Conservation (phyloP, 2,797 vertebrate genomes). For the Myotis myotis region DNA sequence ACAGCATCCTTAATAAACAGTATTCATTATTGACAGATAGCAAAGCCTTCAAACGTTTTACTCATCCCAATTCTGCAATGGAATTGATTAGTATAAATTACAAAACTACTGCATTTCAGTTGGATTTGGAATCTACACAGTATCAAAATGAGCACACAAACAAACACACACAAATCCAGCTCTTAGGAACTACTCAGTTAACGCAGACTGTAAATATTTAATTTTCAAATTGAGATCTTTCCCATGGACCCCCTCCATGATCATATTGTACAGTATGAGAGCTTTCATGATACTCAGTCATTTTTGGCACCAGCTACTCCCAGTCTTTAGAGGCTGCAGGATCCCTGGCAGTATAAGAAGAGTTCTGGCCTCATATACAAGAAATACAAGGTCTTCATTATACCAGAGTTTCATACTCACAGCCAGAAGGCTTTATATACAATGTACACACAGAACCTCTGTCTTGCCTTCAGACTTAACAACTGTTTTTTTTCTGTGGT, state of each 20-base stretch:
- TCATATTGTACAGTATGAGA: slow-evolving; percentile 69
- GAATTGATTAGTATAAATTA: neutral
- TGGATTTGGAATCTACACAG: neutral
- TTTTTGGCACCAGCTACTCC: slow-evolving; percentile 77
- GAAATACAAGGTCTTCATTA: slow-evolving; percentile 80
- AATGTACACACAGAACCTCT: slow-evolving; percentile 75
- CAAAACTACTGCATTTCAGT: neutral
- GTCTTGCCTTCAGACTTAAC: slow-evolving; percentile 71
- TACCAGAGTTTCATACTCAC: slow-evolving; percentile 73
- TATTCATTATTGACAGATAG: neutral
- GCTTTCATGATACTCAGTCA: slow-evolving; percentile 74
- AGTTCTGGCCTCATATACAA: slow-evolving; percentile 71
- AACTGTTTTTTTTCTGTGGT: slow-evolving; percentile 19
- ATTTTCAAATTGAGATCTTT: slow-evolving; percentile 67
- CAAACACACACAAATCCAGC: neutral
- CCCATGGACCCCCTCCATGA: slow-evolving; percentile 40
- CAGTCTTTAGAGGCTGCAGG: slow-evolving; percentile 60
- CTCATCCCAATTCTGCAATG: neutral
- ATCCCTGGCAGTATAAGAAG: slow-evolving; percentile 74
- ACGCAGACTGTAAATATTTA: slow-evolving; percentile 58
- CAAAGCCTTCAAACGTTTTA: neutral
- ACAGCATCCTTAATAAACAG: neutral
- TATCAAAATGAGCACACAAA: neutral
- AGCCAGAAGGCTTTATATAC: slow-evolving; percentile 74
- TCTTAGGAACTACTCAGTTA: neutral